A percentile compares a stretch with the other conserved stretches of the same genome.
Conservation (phyloP, 2,797 vertebrate genomes). For the Gymnocypris eckloni region DNA sequence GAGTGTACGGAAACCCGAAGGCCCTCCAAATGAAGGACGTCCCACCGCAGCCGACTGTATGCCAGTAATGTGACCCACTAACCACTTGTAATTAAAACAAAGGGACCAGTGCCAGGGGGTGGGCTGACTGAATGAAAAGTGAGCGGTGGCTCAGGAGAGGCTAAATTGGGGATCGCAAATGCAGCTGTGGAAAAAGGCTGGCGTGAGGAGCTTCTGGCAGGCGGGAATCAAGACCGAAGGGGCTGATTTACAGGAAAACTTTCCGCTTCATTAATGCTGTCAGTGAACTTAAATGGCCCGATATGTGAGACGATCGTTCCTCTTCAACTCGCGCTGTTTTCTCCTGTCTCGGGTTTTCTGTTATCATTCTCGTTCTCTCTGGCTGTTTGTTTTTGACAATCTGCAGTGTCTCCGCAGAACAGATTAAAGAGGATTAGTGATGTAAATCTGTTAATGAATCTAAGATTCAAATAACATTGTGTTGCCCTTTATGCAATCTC, state of each 20-base stretch:
- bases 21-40: conserved; percentile 51
- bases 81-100: conserved; percentile 60
- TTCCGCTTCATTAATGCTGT: conserved; percentile 56
- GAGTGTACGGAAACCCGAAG: conserved; percentile 37
- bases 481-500: conserved; percentile 1
- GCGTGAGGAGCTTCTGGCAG: conserved; percentile 28
- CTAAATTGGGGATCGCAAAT: conserved; percentile 36
- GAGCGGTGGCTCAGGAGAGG: conserved; percentile 36
- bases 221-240: conserved; percentile 33
- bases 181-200: conserved; percentile 37
- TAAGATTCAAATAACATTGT: conserved; percentile 49
- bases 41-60: conserved; percentile 21
- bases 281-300: conserved; percentile 48
- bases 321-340: conserved; percentile 25
- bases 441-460: conserved; percentile 59
- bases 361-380: conserved; percentile 6
- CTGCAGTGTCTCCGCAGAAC: conserved; percentile 29
- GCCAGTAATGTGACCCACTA: conserved; percentile 58
- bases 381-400: conserved; percentile 53
- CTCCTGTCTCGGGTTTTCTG: conserved; percentile 26
- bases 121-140: conserved; percentile 48
- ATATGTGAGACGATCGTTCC: conserved; percentile 44
- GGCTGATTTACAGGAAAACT: conserved; percentile 59
- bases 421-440: conserved; percentile 60
- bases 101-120: conserved; percentile 40